These are phyloP conservation scores for Nymphalis io DNA, from an alignment of 1,140 invertebrate genomes.

Conservation along the genomic window DNA sequence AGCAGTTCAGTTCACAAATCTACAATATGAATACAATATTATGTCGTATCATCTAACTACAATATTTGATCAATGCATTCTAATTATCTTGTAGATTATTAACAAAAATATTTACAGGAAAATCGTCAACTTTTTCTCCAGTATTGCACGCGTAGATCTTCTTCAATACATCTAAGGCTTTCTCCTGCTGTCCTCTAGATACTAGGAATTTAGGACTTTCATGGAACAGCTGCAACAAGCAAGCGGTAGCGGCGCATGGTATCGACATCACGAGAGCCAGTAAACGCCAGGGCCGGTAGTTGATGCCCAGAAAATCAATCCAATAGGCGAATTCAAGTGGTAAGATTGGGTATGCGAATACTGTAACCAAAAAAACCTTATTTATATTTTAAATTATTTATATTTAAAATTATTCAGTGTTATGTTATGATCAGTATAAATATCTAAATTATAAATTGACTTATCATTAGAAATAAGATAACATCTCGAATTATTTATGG, in stretches of 20 bases:
- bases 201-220: slow-evolving; percentile 88
- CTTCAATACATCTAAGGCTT: slow-evolving; percentile 81
- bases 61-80: too few species aligned
- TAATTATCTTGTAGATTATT: too few species aligned
- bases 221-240: slow-evolving; percentile 82
- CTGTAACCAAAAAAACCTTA: slow-evolving; percentile 45
- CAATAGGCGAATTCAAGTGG: slow-evolving; percentile 62
- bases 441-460: too few species aligned
- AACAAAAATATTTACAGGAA: slow-evolving; percentile 52
- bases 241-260: slow-evolving; percentile 83
- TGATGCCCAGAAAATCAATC: slow-evolving; percentile 69
- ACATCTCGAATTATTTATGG: too few species aligned
- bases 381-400: not conserved
- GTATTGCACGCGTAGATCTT: slow-evolving; percentile 82
- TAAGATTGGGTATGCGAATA: slow-evolving; percentile 70
- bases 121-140: slow-evolving; percentile 68
- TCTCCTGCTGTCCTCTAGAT: slow-evolving; percentile 77
- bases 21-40: not conserved
- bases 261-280: slow-evolving; percentile 84
- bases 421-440: too few species aligned
- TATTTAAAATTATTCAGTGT: too few species aligned
- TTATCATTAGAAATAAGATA: too few species aligned
- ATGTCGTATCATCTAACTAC: too few species aligned
- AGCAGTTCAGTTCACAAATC: slow-evolving; percentile 7
- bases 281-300: slow-evolving; percentile 85